These are phyloP conservation scores for Bombyx mori DNA, from an alignment of 1,140 invertebrate species.

Conservation along the genomic window DNA sequence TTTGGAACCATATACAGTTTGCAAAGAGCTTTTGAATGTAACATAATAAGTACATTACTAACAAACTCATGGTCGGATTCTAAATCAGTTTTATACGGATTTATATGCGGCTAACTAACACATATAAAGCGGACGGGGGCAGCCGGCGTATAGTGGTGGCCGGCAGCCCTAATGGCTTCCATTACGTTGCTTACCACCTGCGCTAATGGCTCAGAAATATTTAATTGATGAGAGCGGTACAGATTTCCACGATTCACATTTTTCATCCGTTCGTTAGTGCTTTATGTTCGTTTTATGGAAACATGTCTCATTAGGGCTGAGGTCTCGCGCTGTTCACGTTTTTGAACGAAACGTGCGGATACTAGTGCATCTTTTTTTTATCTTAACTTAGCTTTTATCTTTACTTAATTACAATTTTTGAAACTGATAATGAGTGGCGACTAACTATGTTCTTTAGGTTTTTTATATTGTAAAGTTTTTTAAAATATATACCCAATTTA, in stretches of 20 bases:
- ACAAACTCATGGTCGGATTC: constrained; percentile 14
- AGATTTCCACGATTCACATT: constrained; percentile 48
- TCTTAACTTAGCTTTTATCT: too few species aligned
- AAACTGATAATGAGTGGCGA: too few species aligned
- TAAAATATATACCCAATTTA: too few species aligned
- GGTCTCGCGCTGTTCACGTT: too few species aligned
- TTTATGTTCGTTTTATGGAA: constrained; percentile 2
- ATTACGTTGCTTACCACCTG: constrained; percentile 62
- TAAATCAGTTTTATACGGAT: constrained; percentile 25
- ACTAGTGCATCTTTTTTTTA: too few species aligned
- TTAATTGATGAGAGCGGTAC: constrained; percentile 61
- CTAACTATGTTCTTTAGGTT: too few species aligned
- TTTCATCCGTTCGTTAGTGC: constrained; percentile 37
- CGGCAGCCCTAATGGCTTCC: constrained; percentile 57
- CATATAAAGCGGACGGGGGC: constrained; percentile 37
- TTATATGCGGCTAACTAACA: constrained; percentile 35
- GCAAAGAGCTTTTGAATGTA: too few species aligned
- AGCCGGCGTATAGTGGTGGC: constrained; percentile 9
- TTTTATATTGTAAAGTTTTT: too few species aligned
- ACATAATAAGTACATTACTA: background rate
- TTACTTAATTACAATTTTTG: too few species aligned
- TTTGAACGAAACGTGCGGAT: too few species aligned
- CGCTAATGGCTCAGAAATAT: constrained; percentile 65
- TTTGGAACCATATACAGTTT: too few species aligned
- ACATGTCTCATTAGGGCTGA: too few species aligned